phyloP scores from a whole-genome alignment of 2,113 vertebrate species.

The Antigone vipio region DNA sequence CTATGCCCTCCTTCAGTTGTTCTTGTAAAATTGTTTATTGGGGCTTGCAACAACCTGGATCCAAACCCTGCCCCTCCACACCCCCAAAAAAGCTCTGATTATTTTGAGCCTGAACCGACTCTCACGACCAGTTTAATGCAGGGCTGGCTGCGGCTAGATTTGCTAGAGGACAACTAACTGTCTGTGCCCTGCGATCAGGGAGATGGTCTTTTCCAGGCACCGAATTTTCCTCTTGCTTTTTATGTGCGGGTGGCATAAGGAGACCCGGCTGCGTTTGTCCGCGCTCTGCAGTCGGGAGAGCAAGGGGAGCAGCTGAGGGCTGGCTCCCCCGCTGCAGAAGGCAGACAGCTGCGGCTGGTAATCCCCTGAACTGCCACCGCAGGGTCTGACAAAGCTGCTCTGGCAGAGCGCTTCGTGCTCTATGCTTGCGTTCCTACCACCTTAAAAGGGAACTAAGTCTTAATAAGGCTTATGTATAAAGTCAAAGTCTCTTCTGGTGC shows the following conservation, averaged over 20 bases:
- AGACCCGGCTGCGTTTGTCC: background rate
- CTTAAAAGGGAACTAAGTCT: conserved; percentile 46
- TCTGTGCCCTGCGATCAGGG: background rate
- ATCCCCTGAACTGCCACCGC: background rate
- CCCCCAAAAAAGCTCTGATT: background rate
- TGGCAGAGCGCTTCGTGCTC: background rate
- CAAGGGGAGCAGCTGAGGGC: background rate
- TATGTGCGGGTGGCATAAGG: background rate
- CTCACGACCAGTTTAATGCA: background rate
- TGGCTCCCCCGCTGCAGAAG: background rate
- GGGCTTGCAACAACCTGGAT: background rate
- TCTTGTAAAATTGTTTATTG: background rate
- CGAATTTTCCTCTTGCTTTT: background rate
- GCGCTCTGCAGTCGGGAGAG: background rate
- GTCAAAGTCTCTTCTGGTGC: background rate
- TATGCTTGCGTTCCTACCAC: background rate
- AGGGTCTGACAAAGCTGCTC: background rate
- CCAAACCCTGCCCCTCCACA: background rate
- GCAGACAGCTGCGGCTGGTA: background rate
- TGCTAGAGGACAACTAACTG: background rate
- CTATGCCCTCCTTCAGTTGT: background rate
- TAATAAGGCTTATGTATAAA: conserved; percentile 12
- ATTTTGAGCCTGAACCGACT: background rate
- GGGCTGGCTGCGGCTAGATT: background rate
- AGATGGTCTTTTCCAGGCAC: background rate